Evolutionary conservation across 23 tunicate species (phyloP).

Genomic region (Ciona savignyi): DNA sequence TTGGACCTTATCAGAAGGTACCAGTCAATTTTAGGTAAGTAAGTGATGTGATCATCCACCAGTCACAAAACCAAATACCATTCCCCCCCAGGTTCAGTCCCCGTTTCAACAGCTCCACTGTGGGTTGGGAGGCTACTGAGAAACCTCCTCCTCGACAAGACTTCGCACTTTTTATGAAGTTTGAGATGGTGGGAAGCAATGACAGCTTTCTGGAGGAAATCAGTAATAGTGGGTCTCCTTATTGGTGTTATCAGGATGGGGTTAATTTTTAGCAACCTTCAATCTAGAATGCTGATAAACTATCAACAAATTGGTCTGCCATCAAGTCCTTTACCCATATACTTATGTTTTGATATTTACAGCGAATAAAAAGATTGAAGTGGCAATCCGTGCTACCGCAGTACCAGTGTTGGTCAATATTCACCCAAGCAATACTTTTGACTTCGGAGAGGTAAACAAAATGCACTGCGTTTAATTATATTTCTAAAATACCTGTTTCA

Average conservation of each 20-base stretch:
- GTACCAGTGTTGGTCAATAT: conserved; percentile 82
- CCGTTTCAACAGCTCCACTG: conserved; percentile 65
- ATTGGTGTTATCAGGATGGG: background rate
- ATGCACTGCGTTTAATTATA: background rate
- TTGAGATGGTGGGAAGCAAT: conserved; percentile 91
- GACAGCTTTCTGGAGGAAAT: conserved; percentile 51
- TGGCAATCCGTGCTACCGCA: conserved; percentile 86
- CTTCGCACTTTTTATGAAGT: conserved; percentile 76
- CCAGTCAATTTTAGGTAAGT: conserved; percentile 76
- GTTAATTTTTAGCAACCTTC: no score
- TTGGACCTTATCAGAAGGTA: conserved; percentile 80
- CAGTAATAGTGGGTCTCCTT: conserved; percentile 15
- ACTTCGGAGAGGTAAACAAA: conserved; percentile 64
- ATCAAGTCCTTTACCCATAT: no score
- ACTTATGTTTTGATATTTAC: no score
- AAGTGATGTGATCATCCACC: background rate
- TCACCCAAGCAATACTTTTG: conserved; percentile 72
- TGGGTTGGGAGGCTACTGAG: conserved; percentile 90
- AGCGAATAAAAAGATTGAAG: conserved; percentile 77
- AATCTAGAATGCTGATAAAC: no score
- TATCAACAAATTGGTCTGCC: no score
- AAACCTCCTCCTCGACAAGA: conserved; percentile 94
- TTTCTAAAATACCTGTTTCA: background rate
- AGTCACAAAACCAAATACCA: background rate
- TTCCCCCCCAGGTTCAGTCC: conserved; percentile 65